phyloP scores from a whole-genome alignment of 2,888 invertebrate genomes.

The Metallyticus violacea region DNA sequence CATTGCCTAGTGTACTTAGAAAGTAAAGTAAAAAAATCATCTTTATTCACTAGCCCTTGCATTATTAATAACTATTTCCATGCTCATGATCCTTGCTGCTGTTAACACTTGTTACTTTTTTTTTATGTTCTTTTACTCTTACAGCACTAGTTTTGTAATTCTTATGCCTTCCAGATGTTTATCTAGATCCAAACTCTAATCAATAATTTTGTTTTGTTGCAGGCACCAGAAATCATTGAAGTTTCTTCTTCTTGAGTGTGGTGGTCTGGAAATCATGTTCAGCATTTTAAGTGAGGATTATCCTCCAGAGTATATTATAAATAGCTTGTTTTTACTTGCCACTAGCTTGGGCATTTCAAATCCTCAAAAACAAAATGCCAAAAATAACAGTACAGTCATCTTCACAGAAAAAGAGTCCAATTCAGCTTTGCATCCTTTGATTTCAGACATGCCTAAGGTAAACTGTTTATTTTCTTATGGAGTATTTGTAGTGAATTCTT shows the following conservation, averaged over 20 bases:
- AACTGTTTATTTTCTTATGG: too few species aligned
- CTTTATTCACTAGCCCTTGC: too few species aligned
- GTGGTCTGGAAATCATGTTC: conserved; percentile 55
- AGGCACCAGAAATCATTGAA: conserved; percentile 55
- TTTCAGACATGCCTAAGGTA: not conserved
- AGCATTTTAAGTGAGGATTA: conserved; percentile 37
- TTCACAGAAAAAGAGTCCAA: not conserved
- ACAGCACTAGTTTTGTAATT: too few species aligned
- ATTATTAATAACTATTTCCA: too few species aligned
- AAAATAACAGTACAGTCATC: not conserved
- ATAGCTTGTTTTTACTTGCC: not conserved
- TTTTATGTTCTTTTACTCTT: too few species aligned
- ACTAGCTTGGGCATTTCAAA: not conserved
- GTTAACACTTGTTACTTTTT: too few species aligned
- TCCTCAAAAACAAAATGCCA: not conserved
- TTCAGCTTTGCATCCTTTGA: not conserved
- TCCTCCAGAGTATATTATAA: not conserved
- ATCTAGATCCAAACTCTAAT: not conserved
- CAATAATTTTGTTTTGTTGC: conserved; percentile 34
- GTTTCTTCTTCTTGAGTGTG: conserved; percentile 53
- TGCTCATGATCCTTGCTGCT: too few species aligned
- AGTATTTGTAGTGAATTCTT: too few species aligned
- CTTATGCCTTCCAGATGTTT: not conserved
- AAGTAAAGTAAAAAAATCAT: too few species aligned
- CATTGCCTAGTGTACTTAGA: too few species aligned